Conservation (phyloP, 1,140 invertebrate genomes). For the Ceratosolen solmsi region DNA sequence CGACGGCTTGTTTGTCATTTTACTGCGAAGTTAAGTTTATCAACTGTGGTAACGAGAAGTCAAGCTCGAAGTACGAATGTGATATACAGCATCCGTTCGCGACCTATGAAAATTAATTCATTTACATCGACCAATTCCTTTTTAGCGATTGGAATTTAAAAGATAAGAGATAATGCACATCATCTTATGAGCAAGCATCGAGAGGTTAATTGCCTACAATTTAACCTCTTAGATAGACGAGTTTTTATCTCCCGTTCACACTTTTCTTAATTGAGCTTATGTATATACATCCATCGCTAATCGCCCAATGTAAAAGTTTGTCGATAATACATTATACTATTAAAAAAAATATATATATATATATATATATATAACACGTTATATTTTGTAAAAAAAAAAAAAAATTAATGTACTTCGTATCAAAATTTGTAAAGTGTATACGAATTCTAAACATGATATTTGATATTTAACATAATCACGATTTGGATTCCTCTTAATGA, state of each 20-base stretch:
- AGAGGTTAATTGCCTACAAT: conserved; percentile 14
- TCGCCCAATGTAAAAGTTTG: neutral
- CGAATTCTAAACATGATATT: too few relatives aligned
- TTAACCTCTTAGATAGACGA: conserved; percentile 23
- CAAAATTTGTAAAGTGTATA: too few relatives aligned
- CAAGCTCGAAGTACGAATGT: neutral
- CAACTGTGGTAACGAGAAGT: neutral
- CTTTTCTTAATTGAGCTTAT: neutral
- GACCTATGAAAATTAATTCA: neutral
- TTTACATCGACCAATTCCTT: neutral
- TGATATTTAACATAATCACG: too few relatives aligned
- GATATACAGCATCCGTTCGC: neutral
- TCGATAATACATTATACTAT: conserved; percentile 1
- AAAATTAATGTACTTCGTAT: too few relatives aligned
- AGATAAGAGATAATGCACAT: neutral
- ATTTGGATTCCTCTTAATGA: too few relatives aligned
- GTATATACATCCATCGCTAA: neutral
- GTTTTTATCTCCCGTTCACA: neutral
- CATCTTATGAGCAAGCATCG: neutral
- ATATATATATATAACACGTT: too few relatives aligned
- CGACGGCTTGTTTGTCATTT: neutral
- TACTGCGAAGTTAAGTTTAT: neutral
- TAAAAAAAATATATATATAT: too few relatives aligned
- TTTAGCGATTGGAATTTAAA: neutral
- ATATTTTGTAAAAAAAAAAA: too few relatives aligned